A percentile compares a stretch with the other conserved stretches of the same genome.
Evolutionary conservation across 2,113 vertebrate species (phyloP).

Genomic region (Mesitornis unicolor): DNA sequence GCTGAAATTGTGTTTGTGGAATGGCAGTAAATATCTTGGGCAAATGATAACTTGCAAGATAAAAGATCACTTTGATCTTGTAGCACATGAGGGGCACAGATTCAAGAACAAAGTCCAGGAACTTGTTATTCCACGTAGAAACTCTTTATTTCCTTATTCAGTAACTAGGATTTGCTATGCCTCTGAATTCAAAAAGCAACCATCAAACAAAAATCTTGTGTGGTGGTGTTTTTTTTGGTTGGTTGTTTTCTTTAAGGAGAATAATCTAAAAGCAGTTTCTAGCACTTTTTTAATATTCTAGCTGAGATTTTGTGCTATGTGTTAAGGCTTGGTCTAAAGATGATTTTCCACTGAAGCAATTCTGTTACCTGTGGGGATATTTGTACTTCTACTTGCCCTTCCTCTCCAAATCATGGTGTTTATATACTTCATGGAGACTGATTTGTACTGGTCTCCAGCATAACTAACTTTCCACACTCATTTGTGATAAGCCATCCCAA

Average conservation of each 20-base stretch:
- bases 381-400: background rate
- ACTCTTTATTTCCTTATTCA: background rate
- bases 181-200: background rate
- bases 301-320: background rate
- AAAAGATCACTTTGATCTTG: background rate
- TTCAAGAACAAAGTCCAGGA: conserved; percentile 37
- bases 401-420: background rate
- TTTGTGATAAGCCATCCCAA: background rate
- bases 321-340: background rate
- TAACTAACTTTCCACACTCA: background rate
- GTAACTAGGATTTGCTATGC: background rate
- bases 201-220: background rate
- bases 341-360: background rate
- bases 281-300: background rate
- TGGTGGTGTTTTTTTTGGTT: background rate
- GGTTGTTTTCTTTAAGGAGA: too few species aligned
- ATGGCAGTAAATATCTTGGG: background rate
- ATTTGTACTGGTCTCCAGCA: background rate
- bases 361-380: background rate
- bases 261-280: background rate
- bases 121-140: background rate
- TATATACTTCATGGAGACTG: background rate
- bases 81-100: background rate
- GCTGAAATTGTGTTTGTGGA: background rate
- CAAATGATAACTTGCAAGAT: background rate